Base-by-base conservation (phyloP, 1,140 invertebrate genomes). In the Brachionus sp. region DNA sequence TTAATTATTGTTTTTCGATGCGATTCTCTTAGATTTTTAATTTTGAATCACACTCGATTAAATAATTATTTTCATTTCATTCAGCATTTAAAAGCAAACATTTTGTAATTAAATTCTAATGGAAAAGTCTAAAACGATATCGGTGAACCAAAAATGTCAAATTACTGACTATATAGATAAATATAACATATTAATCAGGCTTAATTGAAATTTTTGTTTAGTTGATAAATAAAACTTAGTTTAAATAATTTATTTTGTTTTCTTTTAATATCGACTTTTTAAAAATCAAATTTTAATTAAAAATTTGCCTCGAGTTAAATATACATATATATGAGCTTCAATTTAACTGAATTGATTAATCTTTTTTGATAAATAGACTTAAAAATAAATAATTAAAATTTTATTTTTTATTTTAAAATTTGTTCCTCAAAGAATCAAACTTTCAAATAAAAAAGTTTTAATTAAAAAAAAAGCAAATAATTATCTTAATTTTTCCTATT, bases 171-270 rank as follows among this genome's bases (percentile, higher is more conserved):
- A 29, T 29, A 10, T 3, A 57, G 1, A 57, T 25, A 57, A 57
- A 50, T 16, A 50, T 50, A n/a, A 16, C 44, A 16, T 4, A 50
- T 16, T 50, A 50, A 57, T 25, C 50, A n/a, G 19, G 50, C 19
- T 23, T 23, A 57, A 57, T 57, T 57, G 50, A 57, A 57, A 7
- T 57, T 42, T 42, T 13, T 57, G 16, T 57, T 57, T 57, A 57
- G 16, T 57, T 57, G 19, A 57, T 19, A 57, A 57, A 57, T 57
- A 57, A 50, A 23, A 9, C 50, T 57, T 29, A 19, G 19, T 16
- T 57, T 57, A 57, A 57, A 57, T 57, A 57, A 57, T 57, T 57
- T 57, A 57, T 57, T 57, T 57, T 16, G 50, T 23, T 57, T 57
- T 57, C 50, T 16, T 19, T 57, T 7, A 19, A 19, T 57, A 57